Evolutionary conservation across 2,797 vertebrate species (phyloP).

Genomic region (Phoeniculus purpureus): DNA sequence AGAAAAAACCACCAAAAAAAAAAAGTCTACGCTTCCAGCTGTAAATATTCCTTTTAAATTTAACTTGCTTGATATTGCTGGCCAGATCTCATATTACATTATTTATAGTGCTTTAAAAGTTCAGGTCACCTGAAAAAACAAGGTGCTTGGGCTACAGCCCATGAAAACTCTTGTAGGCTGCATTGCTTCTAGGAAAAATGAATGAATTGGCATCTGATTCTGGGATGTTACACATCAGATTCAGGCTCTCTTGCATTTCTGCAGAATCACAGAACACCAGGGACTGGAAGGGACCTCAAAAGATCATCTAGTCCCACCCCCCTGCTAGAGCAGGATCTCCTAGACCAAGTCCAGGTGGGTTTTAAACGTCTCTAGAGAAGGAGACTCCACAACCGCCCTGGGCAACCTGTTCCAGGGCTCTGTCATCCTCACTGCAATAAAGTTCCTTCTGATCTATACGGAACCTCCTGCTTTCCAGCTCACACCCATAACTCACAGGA

Average conservation of each 20-base stretch:
- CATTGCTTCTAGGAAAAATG: neutral
- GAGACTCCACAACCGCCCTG: too few relatives aligned
- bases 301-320: too few relatives aligned
- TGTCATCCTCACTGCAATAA: too few relatives aligned
- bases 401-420: too few relatives aligned
- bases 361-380: too few relatives aligned
- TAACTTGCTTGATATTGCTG: neutral
- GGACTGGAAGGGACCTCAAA: too few relatives aligned
- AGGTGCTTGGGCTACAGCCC: neutral
- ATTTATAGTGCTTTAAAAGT: neutral
- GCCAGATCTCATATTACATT: neutral
- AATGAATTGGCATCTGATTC: neutral
- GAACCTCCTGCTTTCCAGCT: too few relatives aligned
- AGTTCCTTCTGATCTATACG: too few relatives aligned
- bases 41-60: neutral
- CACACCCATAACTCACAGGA: too few relatives aligned
- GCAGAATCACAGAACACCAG: too few relatives aligned
- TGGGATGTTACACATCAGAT: neutral
- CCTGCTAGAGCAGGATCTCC: too few relatives aligned
- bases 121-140: constrained; percentile 33
- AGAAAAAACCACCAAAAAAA: neutral
- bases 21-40: neutral
- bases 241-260: neutral
- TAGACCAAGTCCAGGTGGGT: too few relatives aligned
- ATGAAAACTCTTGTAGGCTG: neutral